A percentile compares a stretch with the other conserved stretches of the same genome.
phyloP scores from a whole-genome alignment of 2,113 vertebrate species.

The Hymenochirus boettgeri region DNA sequence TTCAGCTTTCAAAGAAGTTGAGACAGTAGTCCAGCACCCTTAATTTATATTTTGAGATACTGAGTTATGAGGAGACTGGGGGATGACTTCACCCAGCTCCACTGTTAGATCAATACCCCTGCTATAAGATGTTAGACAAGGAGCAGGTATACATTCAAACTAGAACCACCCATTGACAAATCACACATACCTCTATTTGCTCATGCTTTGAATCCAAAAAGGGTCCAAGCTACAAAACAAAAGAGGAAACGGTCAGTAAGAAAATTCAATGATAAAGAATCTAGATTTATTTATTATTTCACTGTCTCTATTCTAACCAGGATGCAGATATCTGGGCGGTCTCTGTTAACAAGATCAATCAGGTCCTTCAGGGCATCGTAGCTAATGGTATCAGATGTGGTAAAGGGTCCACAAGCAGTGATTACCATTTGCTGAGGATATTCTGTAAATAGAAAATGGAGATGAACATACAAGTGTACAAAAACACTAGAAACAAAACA shows the following conservation, averaged over 20 bases:
- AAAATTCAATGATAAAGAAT: not conserved
- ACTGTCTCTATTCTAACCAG: slow-evolving; percentile 70
- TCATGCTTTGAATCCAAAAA: slow-evolving; percentile 90
- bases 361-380: slow-evolving; percentile 86
- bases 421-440: slow-evolving; percentile 67
- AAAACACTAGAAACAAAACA: no score
- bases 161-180: no score
- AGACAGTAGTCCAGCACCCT: no score
- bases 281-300: not conserved
- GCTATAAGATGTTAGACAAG: no score
- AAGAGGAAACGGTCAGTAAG: not conserved
- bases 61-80: no score
- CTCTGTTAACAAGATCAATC: slow-evolving; percentile 65
- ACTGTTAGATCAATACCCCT: no score
- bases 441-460: slow-evolving; percentile 35
- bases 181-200: slow-evolving; percentile 85
- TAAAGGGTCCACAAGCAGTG: slow-evolving; percentile 83
- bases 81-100: no score
- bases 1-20: no score
- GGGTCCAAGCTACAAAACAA: slow-evolving; percentile 72
- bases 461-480: no score
- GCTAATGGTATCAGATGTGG: slow-evolving; percentile 76
- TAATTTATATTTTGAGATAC: no score
- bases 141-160: no score
- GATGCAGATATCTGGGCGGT: slow-evolving; percentile 80